Evolutionary conservation across 2,113 vertebrate species (phyloP).

Genomic region (Psilopsiagon aurifrons): DNA sequence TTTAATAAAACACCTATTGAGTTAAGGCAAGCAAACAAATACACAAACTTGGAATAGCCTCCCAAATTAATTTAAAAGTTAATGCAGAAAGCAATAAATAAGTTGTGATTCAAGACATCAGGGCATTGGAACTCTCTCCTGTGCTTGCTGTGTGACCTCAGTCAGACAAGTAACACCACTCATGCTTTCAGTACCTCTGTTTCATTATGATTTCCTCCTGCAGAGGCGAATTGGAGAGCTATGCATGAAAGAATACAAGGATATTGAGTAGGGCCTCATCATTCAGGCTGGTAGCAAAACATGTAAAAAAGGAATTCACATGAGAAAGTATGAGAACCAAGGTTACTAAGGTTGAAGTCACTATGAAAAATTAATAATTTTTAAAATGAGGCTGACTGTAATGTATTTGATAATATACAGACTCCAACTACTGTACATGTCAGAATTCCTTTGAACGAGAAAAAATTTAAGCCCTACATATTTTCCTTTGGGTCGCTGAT

Average conservation of each 20-base stretch:
- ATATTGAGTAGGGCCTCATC: background rate
- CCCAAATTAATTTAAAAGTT: background rate
- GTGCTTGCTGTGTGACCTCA: background rate
- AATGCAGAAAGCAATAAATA: background rate
- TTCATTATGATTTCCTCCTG: background rate
- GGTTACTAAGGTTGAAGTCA: background rate
- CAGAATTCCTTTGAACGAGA: background rate
- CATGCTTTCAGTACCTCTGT: background rate
- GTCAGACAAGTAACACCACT: background rate
- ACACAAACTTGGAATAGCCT: background rate
- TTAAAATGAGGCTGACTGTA: background rate
- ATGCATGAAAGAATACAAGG: background rate
- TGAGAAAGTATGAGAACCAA: background rate
- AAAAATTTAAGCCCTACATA: background rate
- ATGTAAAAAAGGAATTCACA: background rate
- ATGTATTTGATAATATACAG: background rate
- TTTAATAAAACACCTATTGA: background rate
- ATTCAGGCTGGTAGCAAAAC: background rate
- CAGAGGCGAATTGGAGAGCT: background rate
- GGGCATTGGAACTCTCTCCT: background rate
- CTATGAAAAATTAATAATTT: background rate
- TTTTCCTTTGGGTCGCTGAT: background rate
- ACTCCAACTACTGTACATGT: background rate
- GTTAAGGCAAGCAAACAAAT: background rate
- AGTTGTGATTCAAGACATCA: background rate